These are phyloP conservation scores for Sphaerophoria rueppellii DNA, from an alignment of 2,888 invertebrate genomes.

Conservation along the genomic window DNA sequence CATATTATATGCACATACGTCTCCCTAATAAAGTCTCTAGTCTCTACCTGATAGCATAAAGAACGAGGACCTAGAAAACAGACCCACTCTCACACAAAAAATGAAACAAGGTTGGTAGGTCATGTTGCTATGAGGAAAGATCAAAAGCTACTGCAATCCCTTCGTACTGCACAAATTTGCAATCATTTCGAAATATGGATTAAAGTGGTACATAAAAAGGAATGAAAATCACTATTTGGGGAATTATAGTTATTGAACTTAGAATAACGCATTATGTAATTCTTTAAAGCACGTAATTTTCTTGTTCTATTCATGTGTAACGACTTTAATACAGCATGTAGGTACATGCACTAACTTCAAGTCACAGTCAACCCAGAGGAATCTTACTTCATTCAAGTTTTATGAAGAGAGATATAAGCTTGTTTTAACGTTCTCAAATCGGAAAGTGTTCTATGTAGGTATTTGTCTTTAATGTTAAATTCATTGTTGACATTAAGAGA, in stretches of 20 bases:
- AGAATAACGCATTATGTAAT: conserved; percentile 10
- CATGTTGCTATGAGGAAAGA: conserved; percentile 36
- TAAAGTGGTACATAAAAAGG: conserved; percentile 34
- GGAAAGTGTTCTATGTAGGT: no score
- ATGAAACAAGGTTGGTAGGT: conserved; percentile 48
- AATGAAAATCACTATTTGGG: conserved; percentile 27
- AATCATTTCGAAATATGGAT: conserved; percentile 45
- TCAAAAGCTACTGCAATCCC: conserved; percentile 27
- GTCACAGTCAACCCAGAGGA: no score
- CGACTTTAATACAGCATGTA: background rate
- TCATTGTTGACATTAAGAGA: no score
- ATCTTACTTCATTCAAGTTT: no score
- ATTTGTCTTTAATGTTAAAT: no score
- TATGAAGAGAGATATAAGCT: no score
- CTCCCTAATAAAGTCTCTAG: conserved; percentile 42
- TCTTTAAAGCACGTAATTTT: background rate
- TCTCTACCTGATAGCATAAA: conserved; percentile 47
- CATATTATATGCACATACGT: background rate
- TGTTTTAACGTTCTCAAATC: no score
- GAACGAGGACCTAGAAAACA: conserved; percentile 18
- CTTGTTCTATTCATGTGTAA: background rate
- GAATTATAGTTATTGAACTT: conserved; percentile 19
- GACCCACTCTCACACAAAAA: background rate
- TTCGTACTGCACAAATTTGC: conserved; percentile 13
- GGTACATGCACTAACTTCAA: background rate